These are phyloP conservation scores for Siderastrea radians DNA, from an alignment of 92 coral and sea anemone species.

Conservation along the genomic window DNA sequence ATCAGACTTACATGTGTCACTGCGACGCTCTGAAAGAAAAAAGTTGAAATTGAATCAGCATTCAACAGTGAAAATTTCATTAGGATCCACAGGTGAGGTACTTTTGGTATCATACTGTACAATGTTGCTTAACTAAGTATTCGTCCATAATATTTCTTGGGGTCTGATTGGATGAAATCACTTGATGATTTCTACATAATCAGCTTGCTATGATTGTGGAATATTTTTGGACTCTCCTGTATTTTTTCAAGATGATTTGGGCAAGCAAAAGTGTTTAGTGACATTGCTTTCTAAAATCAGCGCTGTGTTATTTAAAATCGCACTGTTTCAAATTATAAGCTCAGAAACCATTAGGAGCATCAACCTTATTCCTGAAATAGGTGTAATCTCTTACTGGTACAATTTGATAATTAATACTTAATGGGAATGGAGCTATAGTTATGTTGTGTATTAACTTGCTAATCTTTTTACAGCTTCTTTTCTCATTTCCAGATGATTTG, in stretches of 20 bases:
- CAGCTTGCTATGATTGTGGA: neutral
- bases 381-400: neutral
- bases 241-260: neutral
- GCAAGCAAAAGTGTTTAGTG: slow-evolving; percentile 1
- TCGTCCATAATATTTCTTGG: neutral
- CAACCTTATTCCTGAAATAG: slow-evolving; percentile 3
- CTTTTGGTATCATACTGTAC: slow-evolving; percentile 19
- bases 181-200: neutral
- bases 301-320: neutral
- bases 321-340: neutral
- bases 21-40: too few relatives aligned
- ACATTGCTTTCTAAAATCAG: neutral
- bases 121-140: neutral
- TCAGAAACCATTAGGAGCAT: neutral
- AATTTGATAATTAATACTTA: neutral
- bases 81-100: neutral
- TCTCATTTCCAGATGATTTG: slow-evolving; percentile 19
- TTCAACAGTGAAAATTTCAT: too few relatives aligned
- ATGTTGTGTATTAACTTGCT: slow-evolving; percentile 59
- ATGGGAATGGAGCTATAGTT: neutral
- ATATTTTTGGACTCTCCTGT: neutral
- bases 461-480: slow-evolving; percentile 64
- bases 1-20: slow-evolving; percentile 1
- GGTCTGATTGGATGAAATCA: slow-evolving; percentile 3
- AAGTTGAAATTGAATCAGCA: too few relatives aligned